Evolutionary conservation across 37 sponge, comb jelly and placozoan genomes (phyloP).

Genomic region (Agelas oroides): DNA sequence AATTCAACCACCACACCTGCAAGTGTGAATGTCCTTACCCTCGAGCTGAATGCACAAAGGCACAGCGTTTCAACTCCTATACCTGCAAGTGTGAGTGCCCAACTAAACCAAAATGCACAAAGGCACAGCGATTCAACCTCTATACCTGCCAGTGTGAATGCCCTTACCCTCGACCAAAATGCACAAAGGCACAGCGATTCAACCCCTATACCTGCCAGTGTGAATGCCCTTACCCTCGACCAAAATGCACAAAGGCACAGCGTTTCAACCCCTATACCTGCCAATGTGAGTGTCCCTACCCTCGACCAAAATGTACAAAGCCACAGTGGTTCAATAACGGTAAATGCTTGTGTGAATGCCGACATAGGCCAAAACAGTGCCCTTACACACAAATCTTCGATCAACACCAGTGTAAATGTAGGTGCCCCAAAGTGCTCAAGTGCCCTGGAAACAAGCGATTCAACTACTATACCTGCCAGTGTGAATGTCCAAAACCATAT

Average conservation of each 20-base stretch:
- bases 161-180: not conserved
- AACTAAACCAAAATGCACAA: not conserved
- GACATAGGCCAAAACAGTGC: not conserved
- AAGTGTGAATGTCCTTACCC: slow-evolving; percentile 21
- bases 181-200: not conserved
- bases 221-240: too few species aligned
- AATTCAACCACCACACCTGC: slow-evolving; percentile 3
- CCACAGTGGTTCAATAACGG: not conserved
- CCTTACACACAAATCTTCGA: slow-evolving; percentile 18
- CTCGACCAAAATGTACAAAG: not conserved
- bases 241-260: too few species aligned
- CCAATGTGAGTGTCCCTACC: too few species aligned
- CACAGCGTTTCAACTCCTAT: slow-evolving; percentile 3
- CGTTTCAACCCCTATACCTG: too few species aligned
- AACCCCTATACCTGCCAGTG: too few species aligned
- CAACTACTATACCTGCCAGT: slow-evolving; percentile 3
- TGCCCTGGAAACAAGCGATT: not conserved
- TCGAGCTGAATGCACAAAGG: not conserved
- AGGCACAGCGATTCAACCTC: not conserved
- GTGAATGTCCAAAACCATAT: slow-evolving; percentile 20
- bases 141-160: slow-evolving; percentile 39
- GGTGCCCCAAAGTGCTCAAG: not conserved
- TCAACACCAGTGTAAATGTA: not conserved
- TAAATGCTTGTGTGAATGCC: slow-evolving; percentile 29
- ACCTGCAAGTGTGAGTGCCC: slow-evolving; percentile 28